phyloP scores from a whole-genome alignment of 2,113 vertebrate species.

The Stegostoma tigrinum region DNA sequence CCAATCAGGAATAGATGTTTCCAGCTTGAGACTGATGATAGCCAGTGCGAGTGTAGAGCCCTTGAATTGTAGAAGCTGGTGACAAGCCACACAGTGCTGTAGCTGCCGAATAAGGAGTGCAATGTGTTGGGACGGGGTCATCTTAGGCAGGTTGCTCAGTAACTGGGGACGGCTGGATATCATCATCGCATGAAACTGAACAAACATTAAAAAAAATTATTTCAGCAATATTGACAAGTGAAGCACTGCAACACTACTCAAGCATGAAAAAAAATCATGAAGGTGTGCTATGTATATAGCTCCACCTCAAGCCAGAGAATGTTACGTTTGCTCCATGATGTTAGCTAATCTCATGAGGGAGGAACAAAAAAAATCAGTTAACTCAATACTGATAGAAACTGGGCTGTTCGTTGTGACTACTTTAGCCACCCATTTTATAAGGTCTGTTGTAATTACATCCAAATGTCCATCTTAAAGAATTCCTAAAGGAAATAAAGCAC shows the following conservation, averaged over 20 bases:
- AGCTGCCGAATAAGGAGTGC: slow-evolving; percentile 72
- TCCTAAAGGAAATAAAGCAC: neutral
- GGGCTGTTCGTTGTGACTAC: neutral
- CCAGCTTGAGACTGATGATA: slow-evolving; percentile 88
- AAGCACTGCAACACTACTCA: neutral
- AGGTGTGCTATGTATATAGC: neutral
- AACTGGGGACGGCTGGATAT: slow-evolving; percentile 70
- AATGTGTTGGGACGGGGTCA: slow-evolving; percentile 77
- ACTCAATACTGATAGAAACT: neutral
- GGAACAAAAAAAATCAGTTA: neutral
- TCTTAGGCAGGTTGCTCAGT: slow-evolving; percentile 58
- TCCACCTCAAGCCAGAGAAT: neutral
- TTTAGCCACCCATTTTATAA: neutral
- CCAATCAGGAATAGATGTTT: slow-evolving; percentile 91
- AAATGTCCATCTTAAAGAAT: neutral
- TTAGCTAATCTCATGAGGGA: neutral
- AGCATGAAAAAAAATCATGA: neutral
- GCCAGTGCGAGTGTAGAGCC: slow-evolving; percentile 89
- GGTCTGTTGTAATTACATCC: neutral
- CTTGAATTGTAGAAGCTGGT: slow-evolving; percentile 74
- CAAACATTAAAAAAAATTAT: neutral
- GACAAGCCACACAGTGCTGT: slow-evolving; percentile 78
- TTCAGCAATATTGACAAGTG: neutral
- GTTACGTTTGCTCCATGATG: neutral
- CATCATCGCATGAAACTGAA: slow-evolving; percentile 81